phyloP scores from a whole-genome alignment of 2,113 vertebrate species.

The Camelus dromedarius region DNA sequence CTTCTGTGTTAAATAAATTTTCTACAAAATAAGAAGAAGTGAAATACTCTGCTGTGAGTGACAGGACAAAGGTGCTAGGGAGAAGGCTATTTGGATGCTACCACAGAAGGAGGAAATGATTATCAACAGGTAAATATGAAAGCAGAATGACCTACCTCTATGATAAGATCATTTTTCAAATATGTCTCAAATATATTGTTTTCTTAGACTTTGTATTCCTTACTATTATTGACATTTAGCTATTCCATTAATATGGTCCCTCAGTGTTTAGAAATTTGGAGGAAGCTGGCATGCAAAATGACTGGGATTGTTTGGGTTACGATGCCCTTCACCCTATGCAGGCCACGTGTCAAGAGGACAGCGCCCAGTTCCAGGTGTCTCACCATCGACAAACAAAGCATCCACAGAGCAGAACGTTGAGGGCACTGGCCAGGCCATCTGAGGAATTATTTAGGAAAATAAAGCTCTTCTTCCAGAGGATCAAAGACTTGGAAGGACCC shows the following conservation, averaged over 20 bases:
- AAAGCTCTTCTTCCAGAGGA: constrained; percentile 52
- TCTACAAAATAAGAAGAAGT: background rate
- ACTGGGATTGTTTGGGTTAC: background rate
- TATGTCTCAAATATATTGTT: background rate
- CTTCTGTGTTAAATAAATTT: background rate
- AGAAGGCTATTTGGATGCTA: background rate
- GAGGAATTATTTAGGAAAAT: constrained; percentile 47
- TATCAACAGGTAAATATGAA: background rate
- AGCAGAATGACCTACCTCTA: background rate
- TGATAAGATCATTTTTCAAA: background rate
- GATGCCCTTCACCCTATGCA: background rate
- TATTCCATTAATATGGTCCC: background rate
- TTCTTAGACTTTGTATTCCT: background rate
- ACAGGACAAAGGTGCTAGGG: background rate
- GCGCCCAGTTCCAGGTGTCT: background rate
- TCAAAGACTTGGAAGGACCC: constrained; percentile 54
- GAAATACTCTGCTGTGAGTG: background rate
- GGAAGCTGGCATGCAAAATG: background rate
- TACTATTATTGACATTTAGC: background rate
- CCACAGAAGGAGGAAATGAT: background rate
- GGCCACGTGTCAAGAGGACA: background rate
- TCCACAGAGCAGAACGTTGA: background rate
- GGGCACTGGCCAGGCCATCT: background rate
- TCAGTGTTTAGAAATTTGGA: background rate
- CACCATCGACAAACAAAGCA: constrained; percentile 24